Conservation (phyloP, 2,797 vertebrate species). For the Lindbergichthys nudifrons region DNA sequence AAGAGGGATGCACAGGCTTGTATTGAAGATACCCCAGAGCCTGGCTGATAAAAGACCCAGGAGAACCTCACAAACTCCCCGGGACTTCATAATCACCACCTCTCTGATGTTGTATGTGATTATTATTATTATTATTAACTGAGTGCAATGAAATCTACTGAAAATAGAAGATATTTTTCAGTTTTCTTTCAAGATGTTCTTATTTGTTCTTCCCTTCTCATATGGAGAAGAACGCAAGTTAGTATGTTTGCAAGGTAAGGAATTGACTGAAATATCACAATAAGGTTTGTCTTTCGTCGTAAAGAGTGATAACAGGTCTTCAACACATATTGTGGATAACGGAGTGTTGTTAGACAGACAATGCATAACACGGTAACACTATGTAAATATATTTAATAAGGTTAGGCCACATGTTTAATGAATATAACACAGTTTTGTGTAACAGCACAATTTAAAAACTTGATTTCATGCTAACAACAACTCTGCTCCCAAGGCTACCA, state of each 20-base stretch:
- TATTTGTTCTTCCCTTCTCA: neutral
- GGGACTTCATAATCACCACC: conserved; percentile 36
- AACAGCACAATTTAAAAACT: conserved; percentile 1
- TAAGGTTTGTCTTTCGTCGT: neutral
- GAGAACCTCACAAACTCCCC: conserved; percentile 41
- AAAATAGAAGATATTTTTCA: neutral
- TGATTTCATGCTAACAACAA: conserved; percentile 15
- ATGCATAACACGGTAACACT: neutral
- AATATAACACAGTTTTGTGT: neutral
- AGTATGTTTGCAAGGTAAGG: neutral
- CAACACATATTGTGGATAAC: neutral
- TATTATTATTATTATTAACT: conserved; percentile 33
- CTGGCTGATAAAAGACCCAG: conserved; percentile 45
- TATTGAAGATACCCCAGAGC: conserved; percentile 32
- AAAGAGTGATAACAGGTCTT: conserved; percentile 13
- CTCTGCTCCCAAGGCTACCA: conserved; percentile 11
- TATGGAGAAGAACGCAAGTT: neutral
- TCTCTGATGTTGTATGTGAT: conserved; percentile 11
- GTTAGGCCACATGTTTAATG: neutral
- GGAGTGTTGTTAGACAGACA: neutral
- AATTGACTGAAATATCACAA: conserved; percentile 1
- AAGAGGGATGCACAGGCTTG: conserved; percentile 46
- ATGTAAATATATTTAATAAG: conserved; percentile 13
- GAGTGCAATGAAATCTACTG: neutral
- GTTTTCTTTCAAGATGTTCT: neutral